Evolutionary conservation across 2,888 invertebrate species (phyloP), one percentile per base, ranked within the genome.

Genomic region (Drosophila infuscata): DNA sequence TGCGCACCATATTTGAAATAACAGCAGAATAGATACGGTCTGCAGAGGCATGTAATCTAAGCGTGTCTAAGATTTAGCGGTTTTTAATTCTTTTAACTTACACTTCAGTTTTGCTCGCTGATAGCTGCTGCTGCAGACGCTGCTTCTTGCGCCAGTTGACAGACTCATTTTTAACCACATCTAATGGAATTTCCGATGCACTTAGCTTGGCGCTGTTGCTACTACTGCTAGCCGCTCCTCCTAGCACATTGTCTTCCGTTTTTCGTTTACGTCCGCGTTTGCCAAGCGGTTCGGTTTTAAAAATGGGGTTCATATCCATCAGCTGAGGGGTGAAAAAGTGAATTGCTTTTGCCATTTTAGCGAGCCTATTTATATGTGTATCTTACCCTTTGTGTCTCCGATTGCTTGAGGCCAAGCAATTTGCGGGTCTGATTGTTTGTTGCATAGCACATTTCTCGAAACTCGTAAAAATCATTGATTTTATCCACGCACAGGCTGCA

Each of bases 391-490:
- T 83, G 83, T 3, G 90, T 83, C 17, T 84, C 82, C 29, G 78
- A 73, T 36, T 82, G 85, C 49, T 92, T 91, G 6, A 93, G 82
- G 8, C 93, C 93, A 3, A 93, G 80, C 0, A 93, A 78, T 36
- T 93, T 88, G 30, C 95, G 89, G 0, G 95, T 95, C 53, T 93
- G 92, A 33, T 91, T 92, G 78, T 95, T 94, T 0, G 94, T 95
- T 38, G 94, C 93, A 49, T 92, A 92, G 80, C 95, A 95, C 94
- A 95, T 94, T 74, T 94, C 94, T 17, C 94, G 91, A 88, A 95
- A 95, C 86, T 95, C 94, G 41, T 94, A 94, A 91, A 95, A 95
- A 79, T 95, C 95, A 83, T 95, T 94, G 64, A 95, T 94, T 92
- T 95, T 95, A 80, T 95, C 95, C 20, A 94, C 94, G 48, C 95